phyloP scores from a whole-genome alignment of 2,113 vertebrate genomes.

The Rhinopithecus roxellana region DNA sequence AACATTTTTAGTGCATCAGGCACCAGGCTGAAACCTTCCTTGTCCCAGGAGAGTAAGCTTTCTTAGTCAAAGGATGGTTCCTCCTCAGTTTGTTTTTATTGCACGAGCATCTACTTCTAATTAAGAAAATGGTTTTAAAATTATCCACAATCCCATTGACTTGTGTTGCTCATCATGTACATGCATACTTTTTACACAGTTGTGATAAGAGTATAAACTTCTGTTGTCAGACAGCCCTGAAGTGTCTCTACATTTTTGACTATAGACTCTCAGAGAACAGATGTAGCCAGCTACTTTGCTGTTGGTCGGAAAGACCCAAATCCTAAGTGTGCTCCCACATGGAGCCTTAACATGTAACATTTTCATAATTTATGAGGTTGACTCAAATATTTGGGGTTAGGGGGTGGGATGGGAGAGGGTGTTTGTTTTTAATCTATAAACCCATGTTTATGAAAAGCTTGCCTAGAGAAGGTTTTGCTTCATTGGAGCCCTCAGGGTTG shows the following conservation, averaged over 20 bases:
- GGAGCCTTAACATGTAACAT: neutral
- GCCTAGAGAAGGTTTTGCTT: neutral
- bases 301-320: neutral
- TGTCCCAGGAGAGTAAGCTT: neutral
- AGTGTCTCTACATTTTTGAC: neutral
- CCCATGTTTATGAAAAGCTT: slow-evolving; percentile 28
- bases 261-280: neutral
- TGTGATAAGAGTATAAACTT: neutral
- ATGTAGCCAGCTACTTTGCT: neutral
- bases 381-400: neutral
- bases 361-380: slow-evolving; percentile 23
- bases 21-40: neutral
- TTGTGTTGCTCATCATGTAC: neutral
- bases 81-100: neutral
- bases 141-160: neutral
- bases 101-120: neutral
- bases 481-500: neutral
- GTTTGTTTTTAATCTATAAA: slow-evolving; percentile 58
- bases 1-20: neutral
- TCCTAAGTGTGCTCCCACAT: neutral
- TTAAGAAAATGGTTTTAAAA: neutral
- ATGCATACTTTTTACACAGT: neutral
- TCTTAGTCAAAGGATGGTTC: slow-evolving; percentile 11
- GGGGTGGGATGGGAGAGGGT: neutral
- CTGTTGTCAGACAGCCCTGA: neutral